phyloP scores from a whole-genome alignment of 1,140 invertebrate genomes.

The Lepidostoma basale region DNA sequence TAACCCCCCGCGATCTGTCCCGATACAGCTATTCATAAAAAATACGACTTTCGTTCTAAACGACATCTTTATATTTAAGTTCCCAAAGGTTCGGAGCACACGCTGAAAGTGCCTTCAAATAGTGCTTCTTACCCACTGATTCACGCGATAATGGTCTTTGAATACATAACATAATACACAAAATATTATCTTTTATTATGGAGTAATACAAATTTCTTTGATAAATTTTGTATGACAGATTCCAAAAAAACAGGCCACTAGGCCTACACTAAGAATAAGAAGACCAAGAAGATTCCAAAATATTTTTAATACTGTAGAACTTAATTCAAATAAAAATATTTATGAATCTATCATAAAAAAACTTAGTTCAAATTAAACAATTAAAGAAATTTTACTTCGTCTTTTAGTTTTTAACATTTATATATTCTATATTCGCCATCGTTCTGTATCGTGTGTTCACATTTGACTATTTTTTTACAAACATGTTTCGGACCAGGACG shows the following conservation, averaged over 20 bases:
- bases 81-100: neutral
- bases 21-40: constrained; percentile 21
- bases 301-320: neutral
- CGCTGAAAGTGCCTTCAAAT: neutral
- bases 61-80: constrained; percentile 2
- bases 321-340: too few relatives aligned
- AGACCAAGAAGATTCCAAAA: neutral
- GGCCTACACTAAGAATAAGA: too few relatives aligned
- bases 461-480: too few relatives aligned
- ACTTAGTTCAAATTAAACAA: too few relatives aligned
- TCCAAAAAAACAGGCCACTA: too few relatives aligned
- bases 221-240: neutral
- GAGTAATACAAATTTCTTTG: neutral
- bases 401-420: too few relatives aligned
- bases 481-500: too few relatives aligned
- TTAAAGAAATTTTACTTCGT: too few relatives aligned
- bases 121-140: neutral
- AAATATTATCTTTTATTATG: constrained; percentile 20
- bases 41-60: constrained; percentile 21
- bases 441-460: too few relatives aligned
- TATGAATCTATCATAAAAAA: too few relatives aligned
- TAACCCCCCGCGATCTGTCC: constrained; percentile 37
- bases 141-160: constrained; percentile 8
- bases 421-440: too few relatives aligned
- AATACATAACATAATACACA: constrained; percentile 7